phyloP scores from a whole-genome alignment of 2,797 vertebrate genomes.

The Poecilia gillii region DNA sequence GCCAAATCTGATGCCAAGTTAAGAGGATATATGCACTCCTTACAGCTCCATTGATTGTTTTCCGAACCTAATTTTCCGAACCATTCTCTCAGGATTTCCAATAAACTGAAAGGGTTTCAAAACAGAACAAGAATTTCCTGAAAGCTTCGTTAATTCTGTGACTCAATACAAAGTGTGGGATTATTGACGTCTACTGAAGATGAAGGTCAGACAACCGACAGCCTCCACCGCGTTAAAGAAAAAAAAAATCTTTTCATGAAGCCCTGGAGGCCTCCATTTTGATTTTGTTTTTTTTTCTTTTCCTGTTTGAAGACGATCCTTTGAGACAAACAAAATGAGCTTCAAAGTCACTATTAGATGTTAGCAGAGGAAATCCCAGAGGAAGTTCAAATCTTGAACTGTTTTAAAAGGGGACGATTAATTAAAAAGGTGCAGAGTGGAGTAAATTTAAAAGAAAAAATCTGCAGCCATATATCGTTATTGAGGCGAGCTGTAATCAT shows the following conservation, averaged over 20 bases:
- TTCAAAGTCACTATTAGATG: neutral
- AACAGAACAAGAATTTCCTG: neutral
- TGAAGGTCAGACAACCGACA: neutral
- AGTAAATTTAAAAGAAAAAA: neutral
- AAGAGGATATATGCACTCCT: too few species aligned
- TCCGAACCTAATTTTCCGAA: neutral
- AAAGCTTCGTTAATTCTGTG: neutral
- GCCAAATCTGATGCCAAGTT: neutral
- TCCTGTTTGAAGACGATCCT: slow-evolving; percentile 12
- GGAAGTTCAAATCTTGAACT: slow-evolving; percentile 3
- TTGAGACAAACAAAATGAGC: slow-evolving; percentile 14
- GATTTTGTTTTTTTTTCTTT: neutral
- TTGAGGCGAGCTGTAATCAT: too few species aligned
- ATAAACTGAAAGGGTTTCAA: neutral
- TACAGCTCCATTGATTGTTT: neutral
- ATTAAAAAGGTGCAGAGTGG: neutral
- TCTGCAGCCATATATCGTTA: too few species aligned
- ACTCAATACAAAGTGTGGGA: neutral
- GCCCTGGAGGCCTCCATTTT: slow-evolving; percentile 20
- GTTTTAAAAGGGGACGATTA: neutral
- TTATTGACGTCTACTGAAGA: neutral
- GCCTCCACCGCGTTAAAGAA: neutral
- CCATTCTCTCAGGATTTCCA: neutral
- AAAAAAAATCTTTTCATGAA: slow-evolving; percentile 25
- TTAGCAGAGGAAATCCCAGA: slow-evolving; percentile 14